A percentile compares a stretch with the other conserved stretches of the same genome.
phyloP scores from a whole-genome alignment of 1,140 invertebrate genomes.

The Hirudo medicinalis region DNA sequence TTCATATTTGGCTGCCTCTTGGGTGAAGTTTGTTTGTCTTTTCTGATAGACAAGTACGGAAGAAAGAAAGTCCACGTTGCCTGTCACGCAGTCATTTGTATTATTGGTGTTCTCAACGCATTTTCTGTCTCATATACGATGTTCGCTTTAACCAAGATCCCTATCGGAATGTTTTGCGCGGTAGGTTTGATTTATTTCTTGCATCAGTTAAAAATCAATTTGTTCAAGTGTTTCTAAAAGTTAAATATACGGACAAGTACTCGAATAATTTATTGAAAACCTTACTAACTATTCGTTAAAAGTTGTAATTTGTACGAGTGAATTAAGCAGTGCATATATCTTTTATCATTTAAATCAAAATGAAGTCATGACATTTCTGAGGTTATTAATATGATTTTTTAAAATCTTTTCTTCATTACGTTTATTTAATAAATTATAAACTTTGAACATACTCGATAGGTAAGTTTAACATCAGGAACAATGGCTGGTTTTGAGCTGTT shows the following conservation, averaged over 20 bases:
- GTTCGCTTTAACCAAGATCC: background rate
- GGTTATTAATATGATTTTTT: too few relatives aligned
- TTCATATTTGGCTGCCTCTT: constrained; percentile 26
- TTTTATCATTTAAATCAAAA: too few relatives aligned
- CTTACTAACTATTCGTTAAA: too few relatives aligned
- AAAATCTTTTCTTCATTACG: too few relatives aligned
- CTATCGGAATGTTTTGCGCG: constrained; percentile 9
- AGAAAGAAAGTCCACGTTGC: constrained; percentile 23
- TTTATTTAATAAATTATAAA: too few relatives aligned
- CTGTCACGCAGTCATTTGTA: constrained; percentile 1
- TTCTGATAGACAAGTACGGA: constrained; percentile 27
- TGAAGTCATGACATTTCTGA: too few relatives aligned
- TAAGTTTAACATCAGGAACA: constrained; percentile 1
- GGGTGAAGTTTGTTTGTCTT: constrained; percentile 25
- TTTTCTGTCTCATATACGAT: constrained; percentile 8
- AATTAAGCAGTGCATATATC: too few relatives aligned
- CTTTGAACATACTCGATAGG: background rate
- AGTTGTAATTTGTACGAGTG: too few relatives aligned
- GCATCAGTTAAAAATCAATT: too few relatives aligned
- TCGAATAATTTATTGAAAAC: too few relatives aligned
- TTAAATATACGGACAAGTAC: too few relatives aligned
- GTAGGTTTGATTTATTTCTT: background rate
- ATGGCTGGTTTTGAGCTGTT: constrained; percentile 12
- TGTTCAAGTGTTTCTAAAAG: too few relatives aligned
- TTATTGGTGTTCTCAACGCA: background rate